A percentile compares a stretch with the other conserved stretches of the same genome.
Conservation (phyloP, 2,888 invertebrate genomes). For the Tethea ocularis region DNA sequence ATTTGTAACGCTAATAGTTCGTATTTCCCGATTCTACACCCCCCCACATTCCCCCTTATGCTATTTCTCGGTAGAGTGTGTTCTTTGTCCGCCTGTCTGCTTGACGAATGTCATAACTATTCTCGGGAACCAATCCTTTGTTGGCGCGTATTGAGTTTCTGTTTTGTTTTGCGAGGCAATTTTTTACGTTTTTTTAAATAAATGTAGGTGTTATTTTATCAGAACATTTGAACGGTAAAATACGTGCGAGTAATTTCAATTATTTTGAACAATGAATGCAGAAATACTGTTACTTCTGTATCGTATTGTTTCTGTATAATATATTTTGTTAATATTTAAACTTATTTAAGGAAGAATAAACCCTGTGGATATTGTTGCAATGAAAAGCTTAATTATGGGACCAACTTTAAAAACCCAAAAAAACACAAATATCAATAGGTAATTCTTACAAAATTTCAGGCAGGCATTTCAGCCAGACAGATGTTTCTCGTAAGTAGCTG, state of each 20-base stretch:
- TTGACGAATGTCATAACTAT: constrained; percentile 45
- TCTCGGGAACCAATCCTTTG: constrained; percentile 19
- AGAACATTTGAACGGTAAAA: background rate
- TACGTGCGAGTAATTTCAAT: too few relatives aligned
- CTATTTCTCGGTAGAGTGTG: constrained; percentile 14
- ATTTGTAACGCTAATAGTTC: constrained; percentile 54
- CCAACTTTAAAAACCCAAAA: too few relatives aligned
- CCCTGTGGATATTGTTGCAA: background rate
- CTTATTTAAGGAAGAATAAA: too few relatives aligned
- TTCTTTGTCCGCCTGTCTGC: constrained; percentile 41
- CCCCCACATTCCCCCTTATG: background rate
- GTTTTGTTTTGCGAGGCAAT: constrained; percentile 5
- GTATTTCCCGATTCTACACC: constrained; percentile 1
- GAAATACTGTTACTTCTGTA: background rate
- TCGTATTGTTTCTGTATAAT: too few relatives aligned
- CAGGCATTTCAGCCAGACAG: too few relatives aligned
- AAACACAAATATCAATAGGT: too few relatives aligned
- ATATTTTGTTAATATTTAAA: too few relatives aligned
- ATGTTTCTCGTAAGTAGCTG: too few relatives aligned
- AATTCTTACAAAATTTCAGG: too few relatives aligned
- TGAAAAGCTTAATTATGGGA: too few relatives aligned
- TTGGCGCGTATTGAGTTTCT: background rate
- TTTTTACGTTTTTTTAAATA: background rate
- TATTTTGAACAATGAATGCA: too few relatives aligned
- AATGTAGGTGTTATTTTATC: background rate